Percentiles rank a stretch among this genome's conserved stretches.
Evolutionary conservation across 2,113 vertebrate genomes (phyloP).

Genomic region (Muscicapa adusta): DNA sequence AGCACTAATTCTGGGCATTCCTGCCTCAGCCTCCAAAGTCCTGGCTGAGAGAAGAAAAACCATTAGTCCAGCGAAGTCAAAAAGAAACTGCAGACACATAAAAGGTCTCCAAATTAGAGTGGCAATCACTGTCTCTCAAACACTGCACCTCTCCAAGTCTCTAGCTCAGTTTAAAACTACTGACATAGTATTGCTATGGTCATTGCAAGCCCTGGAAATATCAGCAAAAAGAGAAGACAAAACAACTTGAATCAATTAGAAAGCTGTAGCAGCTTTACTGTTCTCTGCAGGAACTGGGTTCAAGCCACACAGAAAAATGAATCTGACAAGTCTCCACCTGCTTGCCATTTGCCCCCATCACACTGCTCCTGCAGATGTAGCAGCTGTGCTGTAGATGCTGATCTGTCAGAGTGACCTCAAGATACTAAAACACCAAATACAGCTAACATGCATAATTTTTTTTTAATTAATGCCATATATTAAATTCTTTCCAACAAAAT

Average conservation of each 20-base stretch:
- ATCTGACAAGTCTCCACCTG: background rate
- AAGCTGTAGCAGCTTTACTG: background rate
- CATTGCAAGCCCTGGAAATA: background rate
- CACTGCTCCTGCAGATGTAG: background rate
- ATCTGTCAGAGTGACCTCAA: background rate
- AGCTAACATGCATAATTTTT: background rate
- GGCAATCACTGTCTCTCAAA: background rate
- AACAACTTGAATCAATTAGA: background rate
- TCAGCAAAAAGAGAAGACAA: background rate
- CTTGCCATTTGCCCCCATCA: background rate
- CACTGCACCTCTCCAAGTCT: background rate
- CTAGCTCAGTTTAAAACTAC: background rate
- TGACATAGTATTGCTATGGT: background rate
- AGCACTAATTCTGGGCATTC: background rate
- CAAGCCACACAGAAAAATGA: background rate
- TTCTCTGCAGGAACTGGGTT: background rate
- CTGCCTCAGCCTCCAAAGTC: background rate
- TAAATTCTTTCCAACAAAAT: background rate
- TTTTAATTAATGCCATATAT: background rate
- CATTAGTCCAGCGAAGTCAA: background rate
- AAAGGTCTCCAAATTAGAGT: background rate
- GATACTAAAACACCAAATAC: background rate
- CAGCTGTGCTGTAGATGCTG: background rate
- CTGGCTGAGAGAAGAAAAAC: background rate
- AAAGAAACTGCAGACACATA: background rate